These are phyloP conservation scores for Zalophus californianus DNA, from an alignment of 2,797 vertebrate genomes.

Conservation along the genomic window DNA sequence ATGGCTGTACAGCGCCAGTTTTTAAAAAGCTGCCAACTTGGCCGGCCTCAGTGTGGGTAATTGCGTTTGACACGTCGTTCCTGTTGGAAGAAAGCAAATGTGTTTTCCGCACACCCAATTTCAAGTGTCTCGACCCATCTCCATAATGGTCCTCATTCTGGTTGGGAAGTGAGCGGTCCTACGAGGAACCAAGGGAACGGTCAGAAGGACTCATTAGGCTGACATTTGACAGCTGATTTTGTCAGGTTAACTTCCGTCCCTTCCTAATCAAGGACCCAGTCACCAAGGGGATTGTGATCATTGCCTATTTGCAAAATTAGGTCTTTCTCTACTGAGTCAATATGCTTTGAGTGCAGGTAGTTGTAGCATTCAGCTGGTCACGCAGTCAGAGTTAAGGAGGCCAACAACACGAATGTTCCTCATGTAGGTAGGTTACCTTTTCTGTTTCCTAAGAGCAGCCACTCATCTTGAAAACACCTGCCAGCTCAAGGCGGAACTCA, in stretches of 20 bases:
- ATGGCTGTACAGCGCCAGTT: background rate
- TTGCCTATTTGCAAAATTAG: conserved; percentile 50
- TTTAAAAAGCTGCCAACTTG: background rate
- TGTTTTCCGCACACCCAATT: conserved; percentile 23
- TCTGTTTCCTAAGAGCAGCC: background rate
- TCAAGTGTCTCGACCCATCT: background rate
- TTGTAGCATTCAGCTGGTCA: background rate
- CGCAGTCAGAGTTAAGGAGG: background rate
- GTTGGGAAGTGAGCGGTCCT: background rate
- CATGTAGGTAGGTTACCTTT: background rate
- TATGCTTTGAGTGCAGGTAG: background rate
- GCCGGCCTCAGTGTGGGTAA: background rate
- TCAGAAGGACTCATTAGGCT: background rate
- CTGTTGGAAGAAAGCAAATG: background rate
- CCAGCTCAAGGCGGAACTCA: background rate
- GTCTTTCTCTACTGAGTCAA: conserved; percentile 2
- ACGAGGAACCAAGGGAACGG: background rate
- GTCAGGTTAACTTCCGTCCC: conserved; percentile 30
- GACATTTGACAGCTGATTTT: conserved; percentile 29
- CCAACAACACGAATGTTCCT: background rate
- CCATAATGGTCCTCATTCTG: background rate
- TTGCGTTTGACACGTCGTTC: background rate
- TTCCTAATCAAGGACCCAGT: conserved; percentile 36
- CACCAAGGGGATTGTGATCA: background rate
- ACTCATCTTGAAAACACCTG: background rate